phyloP scores from a whole-genome alignment of 2,797 vertebrate genomes.

The Rhynchotus rufescens region DNA sequence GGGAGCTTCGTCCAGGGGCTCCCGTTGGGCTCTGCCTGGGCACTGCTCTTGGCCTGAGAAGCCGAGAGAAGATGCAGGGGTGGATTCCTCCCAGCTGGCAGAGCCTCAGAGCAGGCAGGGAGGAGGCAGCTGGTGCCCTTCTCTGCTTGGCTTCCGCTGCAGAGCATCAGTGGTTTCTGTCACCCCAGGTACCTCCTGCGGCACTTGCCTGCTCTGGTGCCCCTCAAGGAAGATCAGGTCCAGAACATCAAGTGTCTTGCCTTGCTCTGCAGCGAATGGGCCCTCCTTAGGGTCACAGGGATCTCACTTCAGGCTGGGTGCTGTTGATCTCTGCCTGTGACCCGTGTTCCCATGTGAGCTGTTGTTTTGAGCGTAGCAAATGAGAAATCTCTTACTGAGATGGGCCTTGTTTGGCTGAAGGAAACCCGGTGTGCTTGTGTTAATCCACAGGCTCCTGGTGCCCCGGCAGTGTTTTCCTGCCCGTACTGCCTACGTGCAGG shows the following conservation, averaged over 20 bases:
- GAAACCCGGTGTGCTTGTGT: neutral
- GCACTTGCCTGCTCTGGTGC: neutral
- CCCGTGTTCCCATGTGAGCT: neutral
- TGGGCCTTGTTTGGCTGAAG: neutral
- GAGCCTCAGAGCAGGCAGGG: neutral
- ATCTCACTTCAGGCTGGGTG: neutral
- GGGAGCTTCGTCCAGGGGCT: neutral
- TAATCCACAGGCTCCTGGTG: fast-evolving
- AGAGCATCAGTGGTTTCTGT: neutral
- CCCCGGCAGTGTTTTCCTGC: neutral
- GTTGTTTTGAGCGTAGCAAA: neutral
- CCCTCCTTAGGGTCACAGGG: neutral
- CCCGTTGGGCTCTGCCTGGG: neutral
- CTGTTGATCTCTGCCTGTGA: fast-evolving
- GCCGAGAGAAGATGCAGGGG: neutral
- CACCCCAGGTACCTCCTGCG: neutral
- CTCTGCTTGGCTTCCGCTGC: neutral
- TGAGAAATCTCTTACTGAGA: neutral
- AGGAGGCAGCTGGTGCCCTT: neutral
- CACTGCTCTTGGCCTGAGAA: neutral
- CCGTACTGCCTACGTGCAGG: neutral
- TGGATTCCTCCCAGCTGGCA: neutral
- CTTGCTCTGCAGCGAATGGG: neutral
- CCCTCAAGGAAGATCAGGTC: neutral
- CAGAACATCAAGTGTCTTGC: neutral